Evolutionary conservation across 2,888 invertebrate species (phyloP), one percentile per base, ranked within the genome.

Genomic region (Meganola albula): DNA sequence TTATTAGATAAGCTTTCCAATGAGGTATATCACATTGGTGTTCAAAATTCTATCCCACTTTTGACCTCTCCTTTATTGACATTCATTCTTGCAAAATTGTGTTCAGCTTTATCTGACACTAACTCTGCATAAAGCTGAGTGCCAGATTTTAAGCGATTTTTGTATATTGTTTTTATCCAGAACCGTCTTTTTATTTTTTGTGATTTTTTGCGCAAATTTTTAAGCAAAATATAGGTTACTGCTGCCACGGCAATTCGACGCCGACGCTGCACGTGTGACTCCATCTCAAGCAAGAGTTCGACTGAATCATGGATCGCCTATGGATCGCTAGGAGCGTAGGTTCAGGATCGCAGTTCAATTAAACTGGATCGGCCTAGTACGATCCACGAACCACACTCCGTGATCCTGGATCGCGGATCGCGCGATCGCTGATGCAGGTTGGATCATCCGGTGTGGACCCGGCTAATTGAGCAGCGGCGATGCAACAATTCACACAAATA

Each of bases 21-120:
- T n/a, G n/a, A n/a, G n/a, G n/a, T n/a, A n/a, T n/a, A n/a, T n/a
- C n/a, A n/a, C n/a, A n/a, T n/a, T n/a, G n/a, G n/a, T n/a, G n/a
- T n/a, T n/a, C n/a, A n/a, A n/a, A n/a, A n/a, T n/a, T n/a, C n/a
- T n/a, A n/a, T n/a, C n/a, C n/a, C n/a, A n/a, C n/a, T n/a, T n/a
- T n/a, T n/a, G n/a, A n/a, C n/a, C 21, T 47, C 40, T 42, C 46
- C 46, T 42, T 46, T 22, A 37, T 46, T 44, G 13, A 16, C 35
- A 42, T 23, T 40, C 42, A 44, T 49, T 37, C 44, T 18, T 49
- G 48, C 48, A 45, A 44, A 48, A 48, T 48, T 48, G 16, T 20
- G 14, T 43, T 48, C 45, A 28, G 27, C 42, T 48, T 24, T 24
- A 44, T 43, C 43, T 34, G 28, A 26, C 28, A 40, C 27, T 43